Evolutionary conservation across 1,140 invertebrate genomes (phyloP), one percentile per base, ranked within the genome.

Genomic region (Arctopsyche grandis): DNA sequence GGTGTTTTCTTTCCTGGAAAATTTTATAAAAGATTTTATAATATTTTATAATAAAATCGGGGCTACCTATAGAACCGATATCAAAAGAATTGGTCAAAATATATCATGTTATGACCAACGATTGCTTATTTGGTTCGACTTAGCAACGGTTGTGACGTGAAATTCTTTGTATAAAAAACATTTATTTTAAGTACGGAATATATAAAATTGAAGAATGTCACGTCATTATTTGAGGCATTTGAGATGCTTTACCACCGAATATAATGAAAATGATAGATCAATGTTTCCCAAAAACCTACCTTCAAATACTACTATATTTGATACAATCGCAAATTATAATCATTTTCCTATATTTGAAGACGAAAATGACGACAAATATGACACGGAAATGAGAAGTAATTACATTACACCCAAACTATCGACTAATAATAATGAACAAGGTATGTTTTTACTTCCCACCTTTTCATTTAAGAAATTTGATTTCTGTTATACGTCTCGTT

Each of bases 301-400:
- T 5, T 7, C 12, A 19, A 63, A 63, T 16, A 16, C 16, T n/a
- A 16, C 0, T 63, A 10, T 24, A 22, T 76, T 63, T n/a, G 52
- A 63, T 76, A 29, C 56, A n/a, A 10, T 16, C 1, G 22, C 5
- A 44, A 76, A 76, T 63, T 63, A 56, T 38, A 16, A 10, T 12
- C 74, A 76, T 44, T 52, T 4, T 10, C 0, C 43, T 12, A 63
- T 76, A 5, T 63, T 63, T 29, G 74, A 75, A 1, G 14, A 38
- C 5, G 63, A 76, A 52, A 29, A 63, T 12, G 9, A 24, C 16
- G 16, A 29, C 12, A 16, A 14, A 43, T 63, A 38, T 63, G 19
- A 29, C 9, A 56, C 74, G 4, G 74, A 76, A 63, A 76, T 76
- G 74, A 76, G 63, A 63, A 10, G 38, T 43, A 5, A 76, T 63